phyloP scores from a whole-genome alignment of 2,888 invertebrate species.

The Allophyes oxyacanthae region DNA sequence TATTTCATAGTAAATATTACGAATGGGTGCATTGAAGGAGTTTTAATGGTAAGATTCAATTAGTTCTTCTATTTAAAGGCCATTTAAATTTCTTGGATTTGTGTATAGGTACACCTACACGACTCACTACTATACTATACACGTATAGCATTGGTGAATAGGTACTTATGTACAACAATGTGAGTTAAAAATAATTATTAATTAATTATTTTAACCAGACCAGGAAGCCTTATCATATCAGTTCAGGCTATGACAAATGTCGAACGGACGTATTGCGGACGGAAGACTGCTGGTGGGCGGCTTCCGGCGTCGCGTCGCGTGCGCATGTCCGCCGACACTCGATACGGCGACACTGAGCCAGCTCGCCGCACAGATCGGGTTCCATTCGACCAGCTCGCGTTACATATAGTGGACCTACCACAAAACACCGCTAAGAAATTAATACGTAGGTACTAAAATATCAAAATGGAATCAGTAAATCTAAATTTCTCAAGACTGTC shows the following conservation, averaged over 20 bases:
- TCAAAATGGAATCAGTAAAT: conserved; percentile 14
- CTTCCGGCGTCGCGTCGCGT: conserved; percentile 84
- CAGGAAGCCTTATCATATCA: conserved; percentile 83
- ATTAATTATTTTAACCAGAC: conserved; percentile 26
- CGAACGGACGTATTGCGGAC: conserved; percentile 61
- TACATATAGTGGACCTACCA: conserved; percentile 50
- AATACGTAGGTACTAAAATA: conserved; percentile 10
- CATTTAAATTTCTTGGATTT: not conserved
- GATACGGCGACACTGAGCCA: conserved; percentile 58
- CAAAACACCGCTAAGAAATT: conserved; percentile 18
- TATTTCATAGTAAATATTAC: conserved; percentile 21
- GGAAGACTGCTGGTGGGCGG: conserved; percentile 76
- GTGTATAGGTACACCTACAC: not conserved
- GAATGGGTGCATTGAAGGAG: conserved; percentile 14
- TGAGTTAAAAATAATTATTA: conserved; percentile 1
- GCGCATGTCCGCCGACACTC: conserved; percentile 74
- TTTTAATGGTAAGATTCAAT: conserved; percentile 17
- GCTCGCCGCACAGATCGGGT: conserved; percentile 68
- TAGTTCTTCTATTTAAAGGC: conserved; percentile 13
- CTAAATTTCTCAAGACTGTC: conserved; percentile 15
- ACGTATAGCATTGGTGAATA: not conserved
- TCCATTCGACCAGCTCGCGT: conserved; percentile 64
- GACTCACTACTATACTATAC: not conserved
- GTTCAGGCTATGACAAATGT: conserved; percentile 58
- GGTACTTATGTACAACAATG: not conserved